Conservation (phyloP, 2,113 vertebrate species). For the Epinephelus moara region DNA sequence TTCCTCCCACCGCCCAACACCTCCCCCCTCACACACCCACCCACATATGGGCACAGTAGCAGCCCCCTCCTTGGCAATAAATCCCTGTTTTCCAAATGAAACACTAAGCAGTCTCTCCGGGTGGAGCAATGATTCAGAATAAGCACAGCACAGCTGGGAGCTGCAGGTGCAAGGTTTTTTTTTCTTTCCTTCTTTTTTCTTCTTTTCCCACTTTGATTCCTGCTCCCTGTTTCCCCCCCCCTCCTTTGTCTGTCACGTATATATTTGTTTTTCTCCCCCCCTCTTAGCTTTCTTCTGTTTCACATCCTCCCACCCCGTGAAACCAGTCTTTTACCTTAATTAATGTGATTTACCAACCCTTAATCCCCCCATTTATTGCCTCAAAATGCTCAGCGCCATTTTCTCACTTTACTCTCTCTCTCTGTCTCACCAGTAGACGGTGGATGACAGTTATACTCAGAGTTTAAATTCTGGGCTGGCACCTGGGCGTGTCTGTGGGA, state of each 20-base stretch:
- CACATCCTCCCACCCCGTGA: background rate
- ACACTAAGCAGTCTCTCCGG: slow-evolving; percentile 65
- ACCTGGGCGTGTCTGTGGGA: slow-evolving; percentile 35
- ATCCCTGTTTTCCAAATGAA: slow-evolving; percentile 79
- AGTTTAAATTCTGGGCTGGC: slow-evolving; percentile 55
- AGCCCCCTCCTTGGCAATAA: slow-evolving; percentile 64
- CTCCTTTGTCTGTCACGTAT: slow-evolving; percentile 29
- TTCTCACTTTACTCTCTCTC: background rate
- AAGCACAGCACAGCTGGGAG: slow-evolving; percentile 67
- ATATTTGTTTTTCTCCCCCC: background rate
- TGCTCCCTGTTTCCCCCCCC: background rate
- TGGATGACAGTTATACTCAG: slow-evolving; percentile 35
- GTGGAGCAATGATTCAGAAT: slow-evolving; percentile 75
- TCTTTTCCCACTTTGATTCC: slow-evolving; percentile 23
- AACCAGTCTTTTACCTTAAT: slow-evolving; percentile 38
- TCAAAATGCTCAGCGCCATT: background rate
- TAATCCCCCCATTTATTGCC: slow-evolving; percentile 39
- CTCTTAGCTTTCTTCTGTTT: background rate
- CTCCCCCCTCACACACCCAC: background rate
- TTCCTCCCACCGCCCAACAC: background rate
- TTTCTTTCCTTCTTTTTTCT: slow-evolving; percentile 27
- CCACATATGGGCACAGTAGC: slow-evolving; percentile 17
- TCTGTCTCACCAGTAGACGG: background rate
- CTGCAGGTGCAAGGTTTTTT: slow-evolving; percentile 68
- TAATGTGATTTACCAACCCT: slow-evolving; percentile 24